Conservation (phyloP, 2,113 vertebrate genomes). For the Serinus canaria region DNA sequence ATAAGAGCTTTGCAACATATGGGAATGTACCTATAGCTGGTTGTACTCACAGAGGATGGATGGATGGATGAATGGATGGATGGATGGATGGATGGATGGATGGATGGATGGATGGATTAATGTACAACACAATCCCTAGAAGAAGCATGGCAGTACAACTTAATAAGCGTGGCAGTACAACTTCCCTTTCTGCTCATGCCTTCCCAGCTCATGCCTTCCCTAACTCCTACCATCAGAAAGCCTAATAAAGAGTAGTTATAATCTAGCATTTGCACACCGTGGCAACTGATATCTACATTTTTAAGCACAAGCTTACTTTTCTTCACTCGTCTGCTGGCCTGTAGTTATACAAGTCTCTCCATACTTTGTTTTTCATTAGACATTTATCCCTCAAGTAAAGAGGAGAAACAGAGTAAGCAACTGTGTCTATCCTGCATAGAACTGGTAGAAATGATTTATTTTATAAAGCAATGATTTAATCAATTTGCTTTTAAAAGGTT, state of each 20-base stretch:
- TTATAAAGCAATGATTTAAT: not conserved
- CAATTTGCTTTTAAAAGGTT: not conserved
- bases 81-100: not conserved
- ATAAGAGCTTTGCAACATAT: not conserved
- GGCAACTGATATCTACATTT: not conserved
- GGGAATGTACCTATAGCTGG: not conserved
- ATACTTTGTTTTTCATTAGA: not conserved
- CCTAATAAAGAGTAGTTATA: not conserved
- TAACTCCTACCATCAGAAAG: not conserved
- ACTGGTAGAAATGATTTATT: not conserved
- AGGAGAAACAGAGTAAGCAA: not conserved
- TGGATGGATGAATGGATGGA: not conserved
- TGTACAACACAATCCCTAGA: rapidly evolving
- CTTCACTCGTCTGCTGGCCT: not conserved
- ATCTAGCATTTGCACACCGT: not conserved
- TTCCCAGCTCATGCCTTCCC: not conserved
- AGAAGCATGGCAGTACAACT: rapidly evolving
- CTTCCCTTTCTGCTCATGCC: not conserved
- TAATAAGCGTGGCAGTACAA: rapidly evolving
- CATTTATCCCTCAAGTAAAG: not conserved
- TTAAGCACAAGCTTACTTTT: not conserved
- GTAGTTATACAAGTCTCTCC: not conserved
- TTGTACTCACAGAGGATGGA: not conserved
- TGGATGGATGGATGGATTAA: not conserved
- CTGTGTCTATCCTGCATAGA: not conserved